These are phyloP conservation scores for Drosophila neonasuta DNA, from an alignment of 2,888 invertebrate genomes.

Conservation along the genomic window DNA sequence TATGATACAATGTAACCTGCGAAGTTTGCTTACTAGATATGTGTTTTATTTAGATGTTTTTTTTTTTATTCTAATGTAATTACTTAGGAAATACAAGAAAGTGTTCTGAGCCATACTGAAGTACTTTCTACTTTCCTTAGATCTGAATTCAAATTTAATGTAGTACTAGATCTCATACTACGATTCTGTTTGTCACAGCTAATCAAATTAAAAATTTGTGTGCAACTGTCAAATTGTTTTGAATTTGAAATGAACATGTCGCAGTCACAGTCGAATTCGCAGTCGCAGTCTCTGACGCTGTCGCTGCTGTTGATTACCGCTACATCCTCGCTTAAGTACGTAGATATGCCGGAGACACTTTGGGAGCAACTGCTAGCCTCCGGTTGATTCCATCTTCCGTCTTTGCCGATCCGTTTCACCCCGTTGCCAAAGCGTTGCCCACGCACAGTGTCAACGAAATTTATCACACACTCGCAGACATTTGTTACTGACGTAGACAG, in stretches of 20 bases:
- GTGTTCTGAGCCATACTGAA: not conserved
- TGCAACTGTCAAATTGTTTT: slow-evolving; percentile 48
- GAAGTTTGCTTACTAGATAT: too few relatives aligned
- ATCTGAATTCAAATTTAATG: not conserved
- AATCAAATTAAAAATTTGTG: slow-evolving; percentile 54
- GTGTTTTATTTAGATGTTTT: not conserved
- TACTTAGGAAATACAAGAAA: too few relatives aligned
- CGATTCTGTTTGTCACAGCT: slow-evolving; percentile 18
- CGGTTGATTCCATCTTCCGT: slow-evolving; percentile 5
- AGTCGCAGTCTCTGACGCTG: slow-evolving; percentile 14
- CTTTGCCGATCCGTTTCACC: not conserved
- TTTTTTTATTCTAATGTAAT: too few relatives aligned
- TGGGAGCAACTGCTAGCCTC: slow-evolving; percentile 15
- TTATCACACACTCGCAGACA: slow-evolving; percentile 67
- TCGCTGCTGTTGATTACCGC: slow-evolving; percentile 42
- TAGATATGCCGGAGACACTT: slow-evolving; percentile 6
- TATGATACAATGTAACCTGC: too few relatives aligned
- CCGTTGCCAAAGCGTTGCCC: not conserved
- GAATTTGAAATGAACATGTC: slow-evolving; percentile 44
- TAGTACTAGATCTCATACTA: not conserved
- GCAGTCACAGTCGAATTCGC: slow-evolving; percentile 21
- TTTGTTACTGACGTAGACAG: slow-evolving; percentile 52
- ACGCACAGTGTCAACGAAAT: slow-evolving; percentile 54
- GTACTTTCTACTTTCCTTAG: not conserved
- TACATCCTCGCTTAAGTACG: slow-evolving; percentile 15